Percentiles rank a stretch among this genome's conserved stretches.
These are phyloP conservation scores for Gobiocypris rarus DNA, from an alignment of 2,113 vertebrate genomes.

Conservation along the genomic window DNA sequence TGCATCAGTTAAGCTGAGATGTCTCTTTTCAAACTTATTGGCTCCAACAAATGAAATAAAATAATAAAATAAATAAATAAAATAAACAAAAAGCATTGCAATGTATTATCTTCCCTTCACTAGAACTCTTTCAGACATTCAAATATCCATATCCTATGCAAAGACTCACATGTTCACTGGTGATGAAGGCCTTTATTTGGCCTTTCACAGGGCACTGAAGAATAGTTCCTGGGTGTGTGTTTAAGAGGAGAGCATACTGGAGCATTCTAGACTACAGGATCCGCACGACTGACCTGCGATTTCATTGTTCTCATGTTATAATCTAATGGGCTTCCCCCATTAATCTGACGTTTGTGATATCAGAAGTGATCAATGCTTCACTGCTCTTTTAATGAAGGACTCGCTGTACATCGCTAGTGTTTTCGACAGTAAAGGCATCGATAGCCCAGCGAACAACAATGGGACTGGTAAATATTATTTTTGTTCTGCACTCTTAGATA, in stretches of 20 bases:
- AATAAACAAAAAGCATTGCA: neutral
- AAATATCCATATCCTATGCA: neutral
- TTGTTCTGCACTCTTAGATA: neutral
- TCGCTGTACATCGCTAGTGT: neutral
- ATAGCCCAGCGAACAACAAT: conserved; percentile 37
- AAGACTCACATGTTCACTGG: neutral
- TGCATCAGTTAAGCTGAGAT: neutral
- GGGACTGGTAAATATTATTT: conserved; percentile 55
- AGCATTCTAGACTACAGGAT: neutral
- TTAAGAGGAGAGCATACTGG: neutral
- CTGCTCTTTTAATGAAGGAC: neutral
- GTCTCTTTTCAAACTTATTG: neutral
- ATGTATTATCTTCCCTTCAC: neutral
- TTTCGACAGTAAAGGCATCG: neutral
- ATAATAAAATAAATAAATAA: no score
- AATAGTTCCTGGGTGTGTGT: conserved; percentile 42
- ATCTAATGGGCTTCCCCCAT: neutral
- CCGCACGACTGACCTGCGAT: neutral
- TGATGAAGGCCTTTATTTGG: neutral
- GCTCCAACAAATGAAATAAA: no score
- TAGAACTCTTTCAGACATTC: neutral
- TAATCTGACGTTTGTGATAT: neutral
- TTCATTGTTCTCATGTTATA: neutral
- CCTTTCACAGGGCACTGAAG: conserved; percentile 14
- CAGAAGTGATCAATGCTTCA: conserved; percentile 11